phyloP scores from a whole-genome alignment of 2,797 vertebrate species.

The Danio kyathit region DNA sequence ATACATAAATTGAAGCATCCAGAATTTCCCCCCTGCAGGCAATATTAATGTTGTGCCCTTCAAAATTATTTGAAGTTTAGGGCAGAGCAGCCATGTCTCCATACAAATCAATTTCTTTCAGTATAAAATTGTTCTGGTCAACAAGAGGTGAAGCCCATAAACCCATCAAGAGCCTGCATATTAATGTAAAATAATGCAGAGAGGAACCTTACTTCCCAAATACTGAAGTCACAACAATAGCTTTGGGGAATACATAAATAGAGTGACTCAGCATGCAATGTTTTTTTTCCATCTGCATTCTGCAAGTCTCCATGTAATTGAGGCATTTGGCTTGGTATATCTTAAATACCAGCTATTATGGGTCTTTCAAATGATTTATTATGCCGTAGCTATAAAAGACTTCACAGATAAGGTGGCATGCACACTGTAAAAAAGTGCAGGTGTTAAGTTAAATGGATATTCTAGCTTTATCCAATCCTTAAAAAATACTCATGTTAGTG shows the following conservation, averaged over 20 bases:
- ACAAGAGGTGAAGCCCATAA: slow-evolving; percentile 55
- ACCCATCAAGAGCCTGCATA: slow-evolving; percentile 47
- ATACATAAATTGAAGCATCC: slow-evolving; percentile 5
- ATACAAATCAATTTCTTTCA: slow-evolving; percentile 49
- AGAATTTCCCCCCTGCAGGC: slow-evolving; percentile 1
- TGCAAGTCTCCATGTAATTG: not conserved
- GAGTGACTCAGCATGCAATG: not conserved
- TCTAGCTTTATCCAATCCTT: not conserved
- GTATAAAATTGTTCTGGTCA: slow-evolving; percentile 56
- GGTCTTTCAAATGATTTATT: not conserved
- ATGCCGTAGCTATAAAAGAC: not conserved
- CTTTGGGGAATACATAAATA: slow-evolving; percentile 25
- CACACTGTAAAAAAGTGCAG: not conserved
- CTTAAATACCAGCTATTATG: not conserved
- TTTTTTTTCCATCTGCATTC: not conserved
- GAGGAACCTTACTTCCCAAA: slow-evolving; percentile 33
- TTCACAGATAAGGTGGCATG: not conserved
- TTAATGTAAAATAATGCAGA: slow-evolving; percentile 53
- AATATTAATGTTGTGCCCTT: slow-evolving; percentile 51
- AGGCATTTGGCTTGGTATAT: not conserved
- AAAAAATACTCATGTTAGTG: not conserved
- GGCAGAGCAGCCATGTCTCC: slow-evolving; percentile 17
- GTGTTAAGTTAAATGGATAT: not conserved
- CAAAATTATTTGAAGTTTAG: slow-evolving; percentile 52
- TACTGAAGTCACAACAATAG: slow-evolving; percentile 24